A percentile compares a stretch with the other conserved stretches of the same genome.
Conservation (phyloP, 1,140 invertebrate genomes). For the Micrasema longulum region DNA sequence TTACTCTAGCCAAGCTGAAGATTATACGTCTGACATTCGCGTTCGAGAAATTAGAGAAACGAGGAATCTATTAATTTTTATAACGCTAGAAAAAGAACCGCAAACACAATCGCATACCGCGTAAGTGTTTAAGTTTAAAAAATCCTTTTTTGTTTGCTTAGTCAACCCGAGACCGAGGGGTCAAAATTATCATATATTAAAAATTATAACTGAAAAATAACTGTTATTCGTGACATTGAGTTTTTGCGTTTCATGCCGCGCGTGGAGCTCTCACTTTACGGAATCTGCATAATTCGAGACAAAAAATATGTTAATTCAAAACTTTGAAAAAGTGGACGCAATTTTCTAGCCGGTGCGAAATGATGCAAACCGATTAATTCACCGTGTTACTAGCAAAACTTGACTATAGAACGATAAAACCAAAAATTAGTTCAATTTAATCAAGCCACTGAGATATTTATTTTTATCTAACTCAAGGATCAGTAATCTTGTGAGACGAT, state of each 20-base stretch:
- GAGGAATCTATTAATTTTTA: neutral
- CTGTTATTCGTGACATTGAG: neutral
- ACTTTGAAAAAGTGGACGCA: too few species aligned
- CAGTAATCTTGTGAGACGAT: too few species aligned
- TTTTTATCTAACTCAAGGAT: too few species aligned
- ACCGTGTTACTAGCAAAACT: too few species aligned
- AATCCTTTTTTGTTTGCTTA: neutral
- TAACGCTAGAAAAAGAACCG: neutral
- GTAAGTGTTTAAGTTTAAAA: neutral
- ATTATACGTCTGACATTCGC: conserved; percentile 10
- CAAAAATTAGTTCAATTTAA: too few species aligned
- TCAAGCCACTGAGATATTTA: too few species aligned
- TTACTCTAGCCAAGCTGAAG: too few species aligned
- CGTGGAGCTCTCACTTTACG: neutral
- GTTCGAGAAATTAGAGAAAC: conserved; percentile 4
- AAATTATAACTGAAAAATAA: conserved; percentile 11
- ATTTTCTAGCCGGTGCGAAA: too few species aligned
- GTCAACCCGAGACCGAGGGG: neutral
- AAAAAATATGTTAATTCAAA: too few species aligned
- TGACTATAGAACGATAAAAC: too few species aligned
- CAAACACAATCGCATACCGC: conserved; percentile 1
- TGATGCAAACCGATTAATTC: too few species aligned
- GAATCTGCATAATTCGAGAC: too few species aligned
- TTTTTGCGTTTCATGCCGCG: neutral
- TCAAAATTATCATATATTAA: conserved; percentile 15